A percentile compares a stretch with the other conserved stretches of the same genome.
Evolutionary conservation across 2,113 vertebrate genomes (phyloP).

Genomic region (Crotophaga sulcirostris): DNA sequence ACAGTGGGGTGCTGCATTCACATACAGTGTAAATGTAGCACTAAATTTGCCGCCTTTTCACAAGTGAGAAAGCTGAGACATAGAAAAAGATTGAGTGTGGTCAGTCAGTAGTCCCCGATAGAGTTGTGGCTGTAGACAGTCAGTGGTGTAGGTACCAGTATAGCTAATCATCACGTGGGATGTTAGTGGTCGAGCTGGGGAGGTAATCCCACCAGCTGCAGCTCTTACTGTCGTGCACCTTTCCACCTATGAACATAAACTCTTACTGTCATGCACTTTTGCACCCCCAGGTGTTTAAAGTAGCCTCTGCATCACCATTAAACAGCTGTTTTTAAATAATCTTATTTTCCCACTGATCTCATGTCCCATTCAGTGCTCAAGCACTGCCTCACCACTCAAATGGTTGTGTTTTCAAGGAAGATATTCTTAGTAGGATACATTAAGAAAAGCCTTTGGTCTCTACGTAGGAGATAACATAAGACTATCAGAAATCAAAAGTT

Average conservation of each 20-base stretch:
- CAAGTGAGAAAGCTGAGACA: neutral
- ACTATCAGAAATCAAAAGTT: neutral
- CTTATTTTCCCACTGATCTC: neutral
- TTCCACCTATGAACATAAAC: neutral
- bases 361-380: neutral
- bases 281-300: neutral
- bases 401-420: neutral
- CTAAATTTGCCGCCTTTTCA: neutral
- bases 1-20: neutral
- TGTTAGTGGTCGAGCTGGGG: neutral
- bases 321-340: neutral
- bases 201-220: neutral
- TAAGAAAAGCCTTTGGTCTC: neutral
- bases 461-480: neutral
- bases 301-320: neutral
- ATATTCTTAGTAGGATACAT: neutral
- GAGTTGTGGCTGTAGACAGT: neutral
- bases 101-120: neutral
- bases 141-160: neutral
- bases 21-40: neutral
- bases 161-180: accelerated
- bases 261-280: neutral
- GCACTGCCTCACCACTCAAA: neutral
- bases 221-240: neutral
- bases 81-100: neutral